Base-by-base conservation (phyloP, 2,797 vertebrate genomes). In the Anomalospiza imberbis region DNA sequence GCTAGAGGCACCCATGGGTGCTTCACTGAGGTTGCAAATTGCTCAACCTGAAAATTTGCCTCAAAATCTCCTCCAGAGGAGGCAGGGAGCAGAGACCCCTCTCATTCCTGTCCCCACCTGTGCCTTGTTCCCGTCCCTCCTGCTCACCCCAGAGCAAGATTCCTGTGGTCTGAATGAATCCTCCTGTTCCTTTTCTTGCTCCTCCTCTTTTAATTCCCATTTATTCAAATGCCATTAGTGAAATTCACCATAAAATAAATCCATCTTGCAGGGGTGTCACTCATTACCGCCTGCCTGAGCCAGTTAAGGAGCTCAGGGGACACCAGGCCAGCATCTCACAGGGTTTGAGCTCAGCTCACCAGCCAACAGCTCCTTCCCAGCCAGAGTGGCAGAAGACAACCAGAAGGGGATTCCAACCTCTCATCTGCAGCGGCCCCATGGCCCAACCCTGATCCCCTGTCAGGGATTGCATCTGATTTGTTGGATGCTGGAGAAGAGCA, bases 71-170 rank as follows among this genome's bases (percentile, higher is more conserved):
- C 22, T 42, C 45, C 68, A 48, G 63, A 53, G n/a, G 31, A 42
- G 55, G 36, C n/a, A 73, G 36, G 0, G 0, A 85, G 36, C 13
- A 45, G 3, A 5, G 57, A 48, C 7, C 22, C 42, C 26, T 19
- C 65, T 22, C 0, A 0, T 26, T 38, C 29, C 40, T 2, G 0
- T 34, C 19, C 25, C 25, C 44, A 50, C 5, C 0, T 0, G 2
- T 24, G 34, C 8, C 55, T 58, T 3, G 1, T 62, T 45, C 60
- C 54, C n/a, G 3, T 34, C 61, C 61, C 40, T 55, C 38, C 57
- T 62, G 26, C 79, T 40, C 26, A 55, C 8, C 7, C 28, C 40
- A 36, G 48, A 34, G 54, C 5, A 2, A 32, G 12, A 65, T 94
- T 68, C 31, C 50, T 42, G 51, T 7, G 20, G 20, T 40, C 40